Evolutionary conservation across 2,888 invertebrate species (phyloP).

Genomic region (Congeria kusceri): DNA sequence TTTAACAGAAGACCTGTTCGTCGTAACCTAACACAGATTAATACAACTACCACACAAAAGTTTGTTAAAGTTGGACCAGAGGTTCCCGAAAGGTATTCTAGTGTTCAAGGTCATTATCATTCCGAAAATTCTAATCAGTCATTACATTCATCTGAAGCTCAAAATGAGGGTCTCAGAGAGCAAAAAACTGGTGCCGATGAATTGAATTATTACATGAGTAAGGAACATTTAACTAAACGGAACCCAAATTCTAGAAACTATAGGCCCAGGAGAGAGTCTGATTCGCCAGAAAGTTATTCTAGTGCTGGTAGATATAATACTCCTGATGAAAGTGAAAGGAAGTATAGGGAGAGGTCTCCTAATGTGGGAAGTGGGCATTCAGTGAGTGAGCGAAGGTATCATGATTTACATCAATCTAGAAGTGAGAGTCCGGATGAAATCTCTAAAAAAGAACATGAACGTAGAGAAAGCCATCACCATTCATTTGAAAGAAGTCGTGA

Average conservation of each 20-base stretch:
- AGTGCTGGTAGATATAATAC: background rate
- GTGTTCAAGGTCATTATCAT: too few species aligned
- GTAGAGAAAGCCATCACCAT: too few species aligned
- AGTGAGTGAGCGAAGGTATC: background rate
- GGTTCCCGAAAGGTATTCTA: constrained; percentile 20
- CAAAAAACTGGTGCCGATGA: constrained; percentile 7
- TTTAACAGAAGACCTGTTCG: constrained; percentile 1
- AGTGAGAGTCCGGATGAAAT: background rate
- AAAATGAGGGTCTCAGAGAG: background rate
- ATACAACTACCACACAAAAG: constrained; percentile 3
- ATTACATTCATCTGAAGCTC: background rate
- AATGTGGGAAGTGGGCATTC: background rate
- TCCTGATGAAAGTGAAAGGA: too few species aligned
- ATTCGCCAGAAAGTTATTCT: background rate
- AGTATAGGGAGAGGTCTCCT: too few species aligned
- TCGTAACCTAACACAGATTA: background rate
- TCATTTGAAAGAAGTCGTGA: too few species aligned
- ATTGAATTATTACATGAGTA: constrained; percentile 31
- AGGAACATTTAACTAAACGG: background rate
- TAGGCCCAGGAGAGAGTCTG: background rate
- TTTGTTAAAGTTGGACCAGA: constrained; percentile 2
- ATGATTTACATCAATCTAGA: background rate
- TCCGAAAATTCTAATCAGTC: constrained; percentile 18
- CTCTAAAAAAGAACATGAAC: background rate
- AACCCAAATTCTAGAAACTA: background rate